phyloP scores from a whole-genome alignment of 2,888 invertebrate species.

The Fragum whitleyi region DNA sequence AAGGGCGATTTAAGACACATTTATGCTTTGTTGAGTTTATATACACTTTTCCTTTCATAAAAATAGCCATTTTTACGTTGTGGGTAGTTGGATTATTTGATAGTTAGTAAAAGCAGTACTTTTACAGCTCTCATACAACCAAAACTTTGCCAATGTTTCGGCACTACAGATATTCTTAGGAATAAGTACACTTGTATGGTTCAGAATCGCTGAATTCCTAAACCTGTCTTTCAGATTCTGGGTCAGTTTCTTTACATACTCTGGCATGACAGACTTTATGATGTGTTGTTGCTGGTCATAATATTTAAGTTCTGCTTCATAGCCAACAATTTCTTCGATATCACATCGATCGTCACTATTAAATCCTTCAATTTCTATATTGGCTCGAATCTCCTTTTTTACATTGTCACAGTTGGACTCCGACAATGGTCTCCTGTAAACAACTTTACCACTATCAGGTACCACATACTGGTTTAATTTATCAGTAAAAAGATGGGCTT shows the following conservation, averaged over 20 bases:
- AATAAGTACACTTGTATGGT: too few relatives aligned
- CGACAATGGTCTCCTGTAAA: constrained; percentile 13
- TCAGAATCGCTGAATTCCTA: background rate
- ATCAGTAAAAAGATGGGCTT: too few relatives aligned
- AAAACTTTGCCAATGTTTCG: too few relatives aligned
- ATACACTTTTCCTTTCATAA: too few relatives aligned
- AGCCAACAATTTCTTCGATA: background rate
- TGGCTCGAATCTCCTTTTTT: background rate
- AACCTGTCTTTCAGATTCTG: too few relatives aligned
- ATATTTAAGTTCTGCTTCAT: background rate
- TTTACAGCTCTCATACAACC: too few relatives aligned
- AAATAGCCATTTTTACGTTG: too few relatives aligned
- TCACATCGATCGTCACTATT: background rate
- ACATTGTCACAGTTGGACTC: constrained; percentile 16
- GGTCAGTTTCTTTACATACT: background rate
- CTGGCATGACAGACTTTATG: background rate
- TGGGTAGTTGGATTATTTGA: too few relatives aligned
- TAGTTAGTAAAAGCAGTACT: too few relatives aligned
- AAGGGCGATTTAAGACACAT: too few relatives aligned
- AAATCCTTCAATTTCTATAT: background rate
- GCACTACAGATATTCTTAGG: too few relatives aligned
- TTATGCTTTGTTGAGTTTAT: too few relatives aligned
- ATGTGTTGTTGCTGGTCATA: background rate
- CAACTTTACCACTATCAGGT: background rate
- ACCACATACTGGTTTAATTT: constrained; percentile 34